Evolutionary conservation across 2,797 vertebrate genomes (phyloP).

Genomic region (Arnoldichthys spilopterus): DNA sequence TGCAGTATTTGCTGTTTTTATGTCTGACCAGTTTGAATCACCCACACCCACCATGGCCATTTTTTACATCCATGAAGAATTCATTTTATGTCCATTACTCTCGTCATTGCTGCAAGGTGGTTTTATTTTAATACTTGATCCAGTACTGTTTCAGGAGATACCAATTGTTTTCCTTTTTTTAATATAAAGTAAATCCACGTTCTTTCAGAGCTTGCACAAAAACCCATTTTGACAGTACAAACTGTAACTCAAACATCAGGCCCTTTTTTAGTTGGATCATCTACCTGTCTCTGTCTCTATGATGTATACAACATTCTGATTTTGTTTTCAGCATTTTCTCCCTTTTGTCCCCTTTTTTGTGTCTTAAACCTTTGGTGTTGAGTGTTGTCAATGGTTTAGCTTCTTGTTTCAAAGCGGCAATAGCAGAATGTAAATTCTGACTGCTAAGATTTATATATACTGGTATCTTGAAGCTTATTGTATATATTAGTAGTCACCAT

Average conservation of each 20-base stretch:
- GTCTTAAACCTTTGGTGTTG: constrained; percentile 95
- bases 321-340: constrained; percentile 61
- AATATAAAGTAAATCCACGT: constrained; percentile 26
- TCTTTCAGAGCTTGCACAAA: constrained; percentile 47
- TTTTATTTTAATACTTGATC: constrained; percentile 43
- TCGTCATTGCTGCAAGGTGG: constrained; percentile 39
- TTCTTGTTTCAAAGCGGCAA: constrained; percentile 92
- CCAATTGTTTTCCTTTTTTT: constrained; percentile 11
- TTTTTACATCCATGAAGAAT: constrained; percentile 17
- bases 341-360: constrained; percentile 81
- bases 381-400: constrained; percentile 95
- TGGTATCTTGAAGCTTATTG: constrained; percentile 99
- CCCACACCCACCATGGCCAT: constrained; percentile 15
- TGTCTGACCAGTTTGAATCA: constrained; percentile 16
- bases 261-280: constrained; percentile 59
- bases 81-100: constrained; percentile 29
- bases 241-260: constrained; percentile 44
- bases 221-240: constrained; percentile 41
- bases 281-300: constrained; percentile 64
- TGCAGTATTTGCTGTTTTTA: constrained; percentile 69
- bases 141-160: constrained; percentile 42
- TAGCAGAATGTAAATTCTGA: constrained; percentile 96
- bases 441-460: constrained; percentile 98
- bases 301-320: constrained; percentile 64
- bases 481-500: constrained; percentile 99